Evolutionary conservation across 2,797 vertebrate genomes (phyloP).

Genomic region (Hypotaenidia okinawae): DNA sequence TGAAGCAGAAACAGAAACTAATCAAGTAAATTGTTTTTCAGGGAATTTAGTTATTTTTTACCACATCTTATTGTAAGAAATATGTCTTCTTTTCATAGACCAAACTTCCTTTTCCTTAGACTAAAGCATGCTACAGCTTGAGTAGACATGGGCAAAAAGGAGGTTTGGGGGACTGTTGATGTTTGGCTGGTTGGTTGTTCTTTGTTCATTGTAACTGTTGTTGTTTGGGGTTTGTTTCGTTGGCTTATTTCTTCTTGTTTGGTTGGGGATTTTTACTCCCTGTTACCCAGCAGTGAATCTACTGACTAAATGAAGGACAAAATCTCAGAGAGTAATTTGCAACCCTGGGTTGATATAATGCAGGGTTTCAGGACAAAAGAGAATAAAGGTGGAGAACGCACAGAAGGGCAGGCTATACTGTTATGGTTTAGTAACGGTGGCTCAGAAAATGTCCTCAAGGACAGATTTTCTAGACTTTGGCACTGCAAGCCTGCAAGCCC

Average conservation of each 20-base stretch:
- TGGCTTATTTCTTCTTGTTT: neutral
- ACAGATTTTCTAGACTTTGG: neutral
- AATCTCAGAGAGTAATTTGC: neutral
- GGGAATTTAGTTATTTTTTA: neutral
- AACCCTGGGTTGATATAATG: neutral
- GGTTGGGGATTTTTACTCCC: neutral
- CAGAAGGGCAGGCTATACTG: neutral
- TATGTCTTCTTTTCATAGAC: neutral
- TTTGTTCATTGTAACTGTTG: neutral
- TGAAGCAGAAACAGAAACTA: neutral
- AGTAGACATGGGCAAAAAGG: neutral
- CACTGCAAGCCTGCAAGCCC: neutral
- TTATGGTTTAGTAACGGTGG: neutral
- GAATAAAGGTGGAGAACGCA: neutral
- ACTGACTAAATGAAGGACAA: neutral
- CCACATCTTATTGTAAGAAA: neutral
- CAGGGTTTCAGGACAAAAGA: neutral
- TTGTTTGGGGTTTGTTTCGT: neutral
- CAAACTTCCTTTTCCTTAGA: neutral
- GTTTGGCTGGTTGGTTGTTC: neutral
- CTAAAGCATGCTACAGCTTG: neutral
- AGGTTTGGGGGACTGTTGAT: fast-evolving
- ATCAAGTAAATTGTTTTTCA: neutral
- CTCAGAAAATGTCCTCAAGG: neutral
- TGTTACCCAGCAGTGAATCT: neutral